A percentile compares a stretch with the other conserved stretches of the same genome.
Conservation (phyloP, 2,888 invertebrate genomes). For the Abrostola triplasia region DNA sequence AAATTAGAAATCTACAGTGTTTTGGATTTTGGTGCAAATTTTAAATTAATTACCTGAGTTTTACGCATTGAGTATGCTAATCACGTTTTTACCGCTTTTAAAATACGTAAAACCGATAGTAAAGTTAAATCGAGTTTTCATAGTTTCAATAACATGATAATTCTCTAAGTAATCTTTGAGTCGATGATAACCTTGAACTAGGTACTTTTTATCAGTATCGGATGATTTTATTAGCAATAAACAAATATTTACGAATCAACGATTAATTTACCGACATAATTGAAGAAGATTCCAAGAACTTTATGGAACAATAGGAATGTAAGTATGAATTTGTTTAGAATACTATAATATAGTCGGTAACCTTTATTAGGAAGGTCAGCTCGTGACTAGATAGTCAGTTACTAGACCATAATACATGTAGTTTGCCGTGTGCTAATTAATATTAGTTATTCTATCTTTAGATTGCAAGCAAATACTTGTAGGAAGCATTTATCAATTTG, state of each 20-base stretch:
- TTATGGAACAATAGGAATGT: slow-evolving; percentile 17
- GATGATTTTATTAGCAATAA: slow-evolving; percentile 10
- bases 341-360: slow-evolving; percentile 16
- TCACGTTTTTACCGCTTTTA: slow-evolving; percentile 1
- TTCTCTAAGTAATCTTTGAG: slow-evolving; percentile 5
- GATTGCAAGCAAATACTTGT: background rate
- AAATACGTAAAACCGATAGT: slow-evolving; percentile 2
- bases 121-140: slow-evolving; percentile 20
- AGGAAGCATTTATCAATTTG: too few species aligned
- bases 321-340: slow-evolving; percentile 38
- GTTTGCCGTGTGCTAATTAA: slow-evolving; percentile 6
- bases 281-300: slow-evolving; percentile 11
- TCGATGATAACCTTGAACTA: slow-evolving; percentile 43
- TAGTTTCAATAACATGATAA: slow-evolving; percentile 7
- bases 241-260: background rate
- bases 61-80: slow-evolving; percentile 18
- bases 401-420: slow-evolving; percentile 2
- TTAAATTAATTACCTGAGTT: slow-evolving; percentile 28
- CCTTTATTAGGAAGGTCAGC: slow-evolving; percentile 44
- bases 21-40: slow-evolving; percentile 35
- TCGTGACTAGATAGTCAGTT: slow-evolving; percentile 18
- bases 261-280: slow-evolving; percentile 1
- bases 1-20: background rate
- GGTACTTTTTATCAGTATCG: slow-evolving; percentile 13
- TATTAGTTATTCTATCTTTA: slow-evolving; percentile 3